These are phyloP conservation scores for Melitaea athalia DNA, from an alignment of 2,888 invertebrate genomes.

Conservation along the genomic window DNA sequence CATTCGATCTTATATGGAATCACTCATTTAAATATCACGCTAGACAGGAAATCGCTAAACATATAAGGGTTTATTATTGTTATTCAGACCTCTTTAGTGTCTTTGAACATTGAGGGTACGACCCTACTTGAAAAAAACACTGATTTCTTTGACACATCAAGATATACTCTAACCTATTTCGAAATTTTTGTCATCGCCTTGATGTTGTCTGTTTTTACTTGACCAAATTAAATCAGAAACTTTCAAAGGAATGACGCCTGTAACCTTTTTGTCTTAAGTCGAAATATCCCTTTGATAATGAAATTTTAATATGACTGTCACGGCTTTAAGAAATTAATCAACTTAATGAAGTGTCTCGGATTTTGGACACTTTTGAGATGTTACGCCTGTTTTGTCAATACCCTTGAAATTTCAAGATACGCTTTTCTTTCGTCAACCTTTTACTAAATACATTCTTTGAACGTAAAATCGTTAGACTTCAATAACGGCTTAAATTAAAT, in stretches of 20 bases:
- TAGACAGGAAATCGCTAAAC: not conserved
- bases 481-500: not conserved
- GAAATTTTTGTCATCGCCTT: constrained; percentile 44
- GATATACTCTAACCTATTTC: not conserved
- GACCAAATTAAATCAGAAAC: constrained; percentile 45
- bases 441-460: not conserved
- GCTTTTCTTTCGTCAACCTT: constrained; percentile 27
- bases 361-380: constrained; percentile 46
- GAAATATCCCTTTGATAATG: constrained; percentile 27
- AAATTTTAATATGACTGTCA: constrained; percentile 30
- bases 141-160: not conserved
- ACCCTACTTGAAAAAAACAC: not conserved
- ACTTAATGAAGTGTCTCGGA: constrained; percentile 59
- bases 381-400: constrained; percentile 50
- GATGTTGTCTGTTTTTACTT: constrained; percentile 50
- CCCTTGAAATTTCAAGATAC: constrained; percentile 22
- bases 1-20: not conserved
- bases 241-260: constrained; percentile 35
- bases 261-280: constrained; percentile 23
- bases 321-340: constrained; percentile 55
- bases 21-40: not conserved
- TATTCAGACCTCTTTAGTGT: not conserved
- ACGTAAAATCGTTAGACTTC: not conserved
- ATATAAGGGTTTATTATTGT: not conserved
- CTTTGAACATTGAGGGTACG: not conserved